Percentiles rank a stretch among this genome's conserved stretches.
Evolutionary conservation across 2,797 vertebrate genomes (phyloP).

Genomic region (Epinephelus coioides): DNA sequence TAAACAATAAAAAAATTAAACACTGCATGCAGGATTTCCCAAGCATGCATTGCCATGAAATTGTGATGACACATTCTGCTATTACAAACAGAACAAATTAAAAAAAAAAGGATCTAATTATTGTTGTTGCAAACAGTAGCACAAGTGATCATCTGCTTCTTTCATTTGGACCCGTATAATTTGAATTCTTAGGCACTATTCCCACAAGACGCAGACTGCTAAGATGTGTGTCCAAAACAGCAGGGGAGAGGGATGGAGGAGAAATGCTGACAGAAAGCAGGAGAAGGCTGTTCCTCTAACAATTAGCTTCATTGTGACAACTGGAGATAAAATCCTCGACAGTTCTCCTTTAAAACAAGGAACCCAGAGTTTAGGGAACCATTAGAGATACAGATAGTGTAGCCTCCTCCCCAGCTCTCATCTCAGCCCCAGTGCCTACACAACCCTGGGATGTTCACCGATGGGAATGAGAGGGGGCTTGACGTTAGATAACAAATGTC

Average conservation of each 20-base stretch:
- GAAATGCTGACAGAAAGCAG: conserved; percentile 34
- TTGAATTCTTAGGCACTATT: conserved; percentile 27
- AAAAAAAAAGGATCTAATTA: conserved; percentile 38
- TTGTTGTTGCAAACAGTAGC: conserved; percentile 21
- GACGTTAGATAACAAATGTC: conserved; percentile 69
- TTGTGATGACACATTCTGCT: conserved; percentile 2
- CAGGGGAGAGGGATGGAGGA: conserved; percentile 11
- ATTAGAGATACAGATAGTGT: conserved; percentile 48
- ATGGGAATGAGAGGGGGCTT: conserved; percentile 32
- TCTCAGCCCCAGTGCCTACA: conserved; percentile 49
- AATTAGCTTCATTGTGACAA: conserved; percentile 59
- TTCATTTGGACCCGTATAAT: conserved; percentile 21
- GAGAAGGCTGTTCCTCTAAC: conserved; percentile 39
- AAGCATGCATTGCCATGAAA: conserved; percentile 32
- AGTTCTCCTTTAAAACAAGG: conserved; percentile 50
- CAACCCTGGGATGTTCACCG: conserved; percentile 40
- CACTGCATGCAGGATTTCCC: conserved; percentile 15
- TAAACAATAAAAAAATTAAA: conserved; percentile 44
- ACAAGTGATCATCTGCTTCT: conserved; percentile 25
- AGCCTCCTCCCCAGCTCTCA: conserved; percentile 21
- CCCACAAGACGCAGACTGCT: conserved; percentile 25
- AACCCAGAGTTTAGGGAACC: conserved; percentile 58
- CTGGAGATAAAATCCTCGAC: conserved; percentile 50
- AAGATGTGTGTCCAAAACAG: conserved; percentile 43
- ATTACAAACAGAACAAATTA: conserved; percentile 18